Evolutionary conservation across 2,113 vertebrate genomes (phyloP), one percentile per base, ranked within the genome.

Genomic region (Eurystomus gularis): DNA sequence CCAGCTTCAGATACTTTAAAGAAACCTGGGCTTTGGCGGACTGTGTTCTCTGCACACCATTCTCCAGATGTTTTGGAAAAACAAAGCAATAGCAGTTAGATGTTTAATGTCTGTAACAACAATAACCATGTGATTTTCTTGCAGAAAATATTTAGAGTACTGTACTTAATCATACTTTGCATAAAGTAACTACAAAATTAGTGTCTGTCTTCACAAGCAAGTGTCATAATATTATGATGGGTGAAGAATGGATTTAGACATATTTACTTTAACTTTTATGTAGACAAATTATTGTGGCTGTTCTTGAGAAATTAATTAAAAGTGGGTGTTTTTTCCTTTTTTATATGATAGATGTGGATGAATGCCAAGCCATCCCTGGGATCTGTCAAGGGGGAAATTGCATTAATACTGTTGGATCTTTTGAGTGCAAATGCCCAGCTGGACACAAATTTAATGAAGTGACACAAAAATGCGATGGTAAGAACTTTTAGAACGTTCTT

Each of bases 291-390:
- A 83, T 96, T 88, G 88, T 71, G 80, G 88, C 94, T 96, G 88
- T 83, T 97, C 93, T 89, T 91, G 64, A 92, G 52, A 82, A 97
- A 81, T 90, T 37, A 94, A 93, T 96, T 97, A 90, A 91, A 97
- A 95, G 65, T 96, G 69, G 42, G 15, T 86, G 18, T 69, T 82
- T 91, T 86, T 90, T 90, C 37, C 52, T 46, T 89, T 97, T 95
- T 96, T 94, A 86, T 98, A 85, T 97, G 89, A 93, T 97, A 99
- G 99, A 99, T 98, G 99, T 99, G 98, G 99, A 99, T 72, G 99
- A 99, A 98, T 99, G 99, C 98, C 99, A 99, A 98, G 99, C 99
- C 96, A 99, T 99, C 98, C 99, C 99, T 96, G 99, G 99, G 88
- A 98, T 99, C 97, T 99, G 99, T 98, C 99, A 99, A 94, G 99